Evolutionary conservation across 2,888 invertebrate species (phyloP).

Genomic region (Auanema freiburgensis): DNA sequence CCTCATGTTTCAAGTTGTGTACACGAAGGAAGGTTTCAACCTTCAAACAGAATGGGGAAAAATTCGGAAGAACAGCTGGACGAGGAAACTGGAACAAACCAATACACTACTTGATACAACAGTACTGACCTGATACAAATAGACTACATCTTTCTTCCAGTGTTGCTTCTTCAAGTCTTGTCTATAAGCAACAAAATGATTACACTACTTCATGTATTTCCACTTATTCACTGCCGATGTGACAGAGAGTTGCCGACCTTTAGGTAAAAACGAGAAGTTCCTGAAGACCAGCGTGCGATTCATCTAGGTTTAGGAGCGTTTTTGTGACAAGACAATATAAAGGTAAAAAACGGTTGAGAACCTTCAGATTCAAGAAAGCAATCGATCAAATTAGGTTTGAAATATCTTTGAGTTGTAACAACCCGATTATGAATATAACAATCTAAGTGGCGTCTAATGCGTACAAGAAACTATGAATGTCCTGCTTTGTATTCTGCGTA

Average conservation of each 20-base stretch:
- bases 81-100: slow-evolving; percentile 45
- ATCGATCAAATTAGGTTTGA: no score
- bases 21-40: slow-evolving; percentile 59
- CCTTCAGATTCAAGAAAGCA: no score
- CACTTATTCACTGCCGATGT: no score
- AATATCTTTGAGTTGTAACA: neutral
- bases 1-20: slow-evolving; percentile 59
- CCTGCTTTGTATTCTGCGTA: slow-evolving; percentile 50
- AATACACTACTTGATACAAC: neutral
- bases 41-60: slow-evolving; percentile 61
- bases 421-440: neutral
- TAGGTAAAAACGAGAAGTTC: no score
- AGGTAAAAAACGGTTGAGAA: no score
- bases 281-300: no score
- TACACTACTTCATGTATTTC: no score
- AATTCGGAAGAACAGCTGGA: slow-evolving; percentile 50
- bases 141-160: slow-evolving; percentile 55
- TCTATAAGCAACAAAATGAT: slow-evolving; percentile 1
- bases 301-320: no score
- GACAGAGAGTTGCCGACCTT: no score
- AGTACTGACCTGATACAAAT: slow-evolving; percentile 45
- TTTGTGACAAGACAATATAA: no score
- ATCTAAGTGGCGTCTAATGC: neutral
- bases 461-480: slow-evolving; percentile 27
- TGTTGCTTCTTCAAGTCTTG: slow-evolving; percentile 33